A percentile compares a stretch with the other conserved stretches of the same genome.
Evolutionary conservation across 2,888 invertebrate genomes (phyloP).

Genomic region (Callinectes sapidus): DNA sequence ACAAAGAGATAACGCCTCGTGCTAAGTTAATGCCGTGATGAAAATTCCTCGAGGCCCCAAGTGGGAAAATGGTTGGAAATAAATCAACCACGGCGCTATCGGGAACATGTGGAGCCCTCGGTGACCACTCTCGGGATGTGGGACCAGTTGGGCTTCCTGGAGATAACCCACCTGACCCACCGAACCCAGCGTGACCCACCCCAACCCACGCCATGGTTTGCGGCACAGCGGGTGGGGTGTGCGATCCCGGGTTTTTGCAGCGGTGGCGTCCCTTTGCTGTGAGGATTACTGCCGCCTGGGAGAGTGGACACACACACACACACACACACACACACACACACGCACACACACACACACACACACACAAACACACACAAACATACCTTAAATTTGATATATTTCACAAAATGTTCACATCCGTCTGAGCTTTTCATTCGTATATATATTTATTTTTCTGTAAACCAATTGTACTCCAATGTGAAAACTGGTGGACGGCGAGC

Average conservation of each 20-base stretch:
- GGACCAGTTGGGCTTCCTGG: not conserved
- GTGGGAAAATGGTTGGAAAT: conserved; percentile 29
- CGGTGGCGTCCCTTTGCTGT: conserved; percentile 23
- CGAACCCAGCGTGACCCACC: conserved; percentile 9
- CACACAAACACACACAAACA: not conserved
- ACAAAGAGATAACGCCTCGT: conserved; percentile 30
- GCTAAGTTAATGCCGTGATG: conserved; percentile 22
- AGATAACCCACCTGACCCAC: conserved; percentile 31
- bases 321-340: conserved; percentile 37
- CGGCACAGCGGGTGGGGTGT: not conserved
- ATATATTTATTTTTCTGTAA: not conserved
- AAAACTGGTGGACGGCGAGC: not conserved
- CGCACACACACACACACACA: conserved; percentile 36
- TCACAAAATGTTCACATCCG: not conserved
- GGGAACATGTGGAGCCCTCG: not conserved
- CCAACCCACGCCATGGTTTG: not conserved
- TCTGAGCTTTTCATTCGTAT: not conserved
- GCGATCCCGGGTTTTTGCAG: conserved; percentile 16
- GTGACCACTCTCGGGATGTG: not conserved
- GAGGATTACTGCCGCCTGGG: conserved; percentile 38
- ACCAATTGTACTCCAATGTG: not conserved
- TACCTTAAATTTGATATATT: not conserved
- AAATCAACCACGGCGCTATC: conserved; percentile 29
- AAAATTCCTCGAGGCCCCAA: conserved; percentile 15
- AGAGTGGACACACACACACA: conserved; percentile 20